These are phyloP conservation scores for Tenodera sinensis DNA, from an alignment of 2,888 invertebrate genomes.

Conservation along the genomic window DNA sequence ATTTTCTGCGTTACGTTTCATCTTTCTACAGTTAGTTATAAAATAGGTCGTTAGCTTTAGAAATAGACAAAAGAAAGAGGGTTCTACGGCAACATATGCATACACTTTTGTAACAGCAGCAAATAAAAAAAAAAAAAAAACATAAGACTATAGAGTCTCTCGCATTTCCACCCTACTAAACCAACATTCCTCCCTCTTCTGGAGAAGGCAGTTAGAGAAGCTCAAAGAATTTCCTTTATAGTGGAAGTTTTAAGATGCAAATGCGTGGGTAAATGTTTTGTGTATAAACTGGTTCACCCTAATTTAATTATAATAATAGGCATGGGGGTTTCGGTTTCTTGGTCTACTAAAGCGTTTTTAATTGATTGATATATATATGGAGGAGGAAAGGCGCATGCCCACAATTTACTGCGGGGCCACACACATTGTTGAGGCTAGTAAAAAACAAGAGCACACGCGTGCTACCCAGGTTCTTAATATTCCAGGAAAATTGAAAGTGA, in stretches of 20 bases:
- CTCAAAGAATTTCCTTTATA: neutral
- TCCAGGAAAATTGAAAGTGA: neutral
- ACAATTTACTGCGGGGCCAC: neutral
- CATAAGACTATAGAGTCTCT: no score
- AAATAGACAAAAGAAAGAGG: no score
- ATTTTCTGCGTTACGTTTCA: no score
- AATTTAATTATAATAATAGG: slow-evolving; percentile 16
- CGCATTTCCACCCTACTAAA: neutral
- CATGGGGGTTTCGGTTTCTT: neutral
- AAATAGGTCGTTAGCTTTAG: no score
- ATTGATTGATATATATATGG: slow-evolving; percentile 8
- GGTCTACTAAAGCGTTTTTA: slow-evolving; percentile 7
- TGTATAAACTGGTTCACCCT: neutral
- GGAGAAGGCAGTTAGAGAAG: neutral
- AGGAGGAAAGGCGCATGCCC: neutral
- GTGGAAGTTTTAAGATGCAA: slow-evolving; percentile 3
- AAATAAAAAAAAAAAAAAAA: no score
- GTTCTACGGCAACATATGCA: no score
- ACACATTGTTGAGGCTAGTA: neutral
- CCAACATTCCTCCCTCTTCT: neutral
- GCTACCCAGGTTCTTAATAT: neutral
- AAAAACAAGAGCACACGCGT: neutral
- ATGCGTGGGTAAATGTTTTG: neutral
- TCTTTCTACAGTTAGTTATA: no score
- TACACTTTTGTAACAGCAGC: no score